Conservation (phyloP, 2,113 vertebrate species). For the Nannobrachium achirus region DNA sequence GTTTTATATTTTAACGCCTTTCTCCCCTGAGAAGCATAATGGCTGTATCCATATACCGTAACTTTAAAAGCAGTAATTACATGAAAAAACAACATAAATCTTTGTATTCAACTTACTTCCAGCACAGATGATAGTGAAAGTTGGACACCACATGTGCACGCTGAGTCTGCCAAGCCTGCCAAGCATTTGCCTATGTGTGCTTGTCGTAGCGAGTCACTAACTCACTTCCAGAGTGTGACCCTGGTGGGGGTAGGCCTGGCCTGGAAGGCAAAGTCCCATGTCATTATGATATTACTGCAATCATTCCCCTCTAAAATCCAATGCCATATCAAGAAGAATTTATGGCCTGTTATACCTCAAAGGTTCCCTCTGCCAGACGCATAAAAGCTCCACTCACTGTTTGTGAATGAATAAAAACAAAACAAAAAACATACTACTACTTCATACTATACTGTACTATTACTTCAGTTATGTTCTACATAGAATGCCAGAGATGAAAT, state of each 20-base stretch:
- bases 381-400: background rate
- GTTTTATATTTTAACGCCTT: no score
- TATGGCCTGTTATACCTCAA: slow-evolving; percentile 60
- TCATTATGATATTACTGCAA: slow-evolving; percentile 43
- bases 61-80: background rate
- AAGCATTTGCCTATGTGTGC: slow-evolving; percentile 6
- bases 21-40: no score
- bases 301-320: slow-evolving; percentile 41
- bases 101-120: slow-evolving; percentile 19
- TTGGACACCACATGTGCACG: slow-evolving; percentile 30
- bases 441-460: no score
- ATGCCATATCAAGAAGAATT: slow-evolving; percentile 54
- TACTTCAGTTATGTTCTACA: background rate
- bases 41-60: no score
- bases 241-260: slow-evolving; percentile 35
- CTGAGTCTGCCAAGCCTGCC: background rate
- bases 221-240: slow-evolving; percentile 19
- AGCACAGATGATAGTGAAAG: background rate
- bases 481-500: background rate
- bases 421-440: no score
- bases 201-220: slow-evolving; percentile 10
- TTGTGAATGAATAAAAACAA: slow-evolving; percentile 7
- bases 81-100: background rate
- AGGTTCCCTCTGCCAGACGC: background rate
- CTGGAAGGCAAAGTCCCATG: slow-evolving; percentile 62